phyloP scores from a whole-genome alignment of 1,140 invertebrate species.

The Campoletis sonorensis region DNA sequence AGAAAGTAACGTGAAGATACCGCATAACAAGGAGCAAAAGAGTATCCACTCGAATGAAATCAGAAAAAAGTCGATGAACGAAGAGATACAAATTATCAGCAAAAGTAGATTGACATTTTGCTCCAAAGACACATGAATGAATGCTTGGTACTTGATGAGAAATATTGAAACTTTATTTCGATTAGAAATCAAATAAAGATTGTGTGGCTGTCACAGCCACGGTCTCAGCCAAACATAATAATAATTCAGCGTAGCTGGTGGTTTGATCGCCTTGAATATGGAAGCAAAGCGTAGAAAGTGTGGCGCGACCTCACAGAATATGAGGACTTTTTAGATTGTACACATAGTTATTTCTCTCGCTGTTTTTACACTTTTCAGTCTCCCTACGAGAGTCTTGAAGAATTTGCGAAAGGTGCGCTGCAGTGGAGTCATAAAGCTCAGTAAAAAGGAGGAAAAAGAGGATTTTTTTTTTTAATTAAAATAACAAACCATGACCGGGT shows the following conservation, averaged over 20 bases:
- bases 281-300: background rate
- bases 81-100: no score
- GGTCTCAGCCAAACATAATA: no score
- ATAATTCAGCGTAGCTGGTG: background rate
- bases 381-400: conserved; percentile 22
- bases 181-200: no score
- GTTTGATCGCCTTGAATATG: background rate
- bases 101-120: no score
- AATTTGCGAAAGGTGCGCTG: conserved; percentile 30
- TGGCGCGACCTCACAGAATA: background rate
- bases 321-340: background rate
- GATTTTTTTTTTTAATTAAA: background rate
- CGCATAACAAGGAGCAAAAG: no score
- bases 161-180: no score
- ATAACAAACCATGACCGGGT: background rate
- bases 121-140: no score
- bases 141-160: no score
- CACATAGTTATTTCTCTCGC: background rate
- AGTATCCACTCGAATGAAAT: no score
- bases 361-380: background rate
- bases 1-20: no score
- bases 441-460: conserved; percentile 19
- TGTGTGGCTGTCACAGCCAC: no score
- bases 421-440: conserved; percentile 29
- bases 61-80: no score